Evolutionary conservation across 2,888 invertebrate species (phyloP).

Genomic region (Tenodera sinensis): DNA sequence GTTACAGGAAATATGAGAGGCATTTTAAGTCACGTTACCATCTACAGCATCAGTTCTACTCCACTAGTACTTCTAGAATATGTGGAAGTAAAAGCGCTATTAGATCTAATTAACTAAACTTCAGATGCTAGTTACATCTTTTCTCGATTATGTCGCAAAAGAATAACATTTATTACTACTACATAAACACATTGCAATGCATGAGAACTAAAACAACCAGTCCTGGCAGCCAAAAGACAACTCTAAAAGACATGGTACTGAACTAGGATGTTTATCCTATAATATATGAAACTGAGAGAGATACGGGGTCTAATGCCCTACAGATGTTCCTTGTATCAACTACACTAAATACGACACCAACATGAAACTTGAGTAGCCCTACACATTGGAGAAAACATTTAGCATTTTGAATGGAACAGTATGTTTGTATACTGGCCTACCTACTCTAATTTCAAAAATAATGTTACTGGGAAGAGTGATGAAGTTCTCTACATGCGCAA

Average conservation of each 20-base stretch:
- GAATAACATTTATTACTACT: neutral
- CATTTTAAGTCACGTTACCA: neutral
- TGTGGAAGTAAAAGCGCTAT: neutral
- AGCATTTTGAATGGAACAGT: neutral
- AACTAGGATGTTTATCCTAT: neutral
- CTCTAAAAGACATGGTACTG: neutral
- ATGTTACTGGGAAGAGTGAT: neutral
- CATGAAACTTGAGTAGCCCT: neutral
- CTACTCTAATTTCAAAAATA: neutral
- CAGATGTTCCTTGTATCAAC: neutral
- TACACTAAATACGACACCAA: neutral
- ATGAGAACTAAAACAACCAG: neutral
- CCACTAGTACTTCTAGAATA: neutral
- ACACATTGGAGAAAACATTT: neutral
- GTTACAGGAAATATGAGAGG: no score
- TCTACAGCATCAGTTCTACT: neutral
- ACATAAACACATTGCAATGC: neutral
- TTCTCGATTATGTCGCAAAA: neutral
- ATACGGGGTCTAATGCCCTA: neutral
- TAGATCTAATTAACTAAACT: neutral
- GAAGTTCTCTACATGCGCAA: neutral
- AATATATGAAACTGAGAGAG: neutral
- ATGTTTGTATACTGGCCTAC: neutral
- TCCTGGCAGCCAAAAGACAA: neutral
- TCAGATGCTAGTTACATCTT: neutral